Conservation (phyloP, 2,113 vertebrate genomes). For the Neomonachus schauinslandi region DNA sequence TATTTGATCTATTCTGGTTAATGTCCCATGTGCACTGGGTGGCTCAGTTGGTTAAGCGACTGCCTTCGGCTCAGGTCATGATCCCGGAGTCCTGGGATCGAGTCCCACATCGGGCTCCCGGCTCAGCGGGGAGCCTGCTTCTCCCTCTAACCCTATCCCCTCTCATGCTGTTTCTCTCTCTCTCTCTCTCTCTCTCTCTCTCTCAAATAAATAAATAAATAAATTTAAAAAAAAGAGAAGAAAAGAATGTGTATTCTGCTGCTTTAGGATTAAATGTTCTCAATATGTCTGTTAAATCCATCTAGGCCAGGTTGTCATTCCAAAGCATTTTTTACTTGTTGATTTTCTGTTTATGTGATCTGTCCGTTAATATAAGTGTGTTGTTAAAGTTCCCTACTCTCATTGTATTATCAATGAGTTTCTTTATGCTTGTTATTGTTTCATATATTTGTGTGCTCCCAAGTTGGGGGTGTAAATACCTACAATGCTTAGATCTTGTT, state of each 20-base stretch:
- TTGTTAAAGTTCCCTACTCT: not conserved
- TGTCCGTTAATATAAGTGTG: not conserved
- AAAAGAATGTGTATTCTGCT: not conserved
- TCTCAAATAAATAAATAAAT: no score
- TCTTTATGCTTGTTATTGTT: not conserved
- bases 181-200: no score
- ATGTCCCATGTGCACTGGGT: not conserved
- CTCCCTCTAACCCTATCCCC: no score
- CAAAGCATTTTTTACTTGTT: not conserved
- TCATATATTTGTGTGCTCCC: not conserved
- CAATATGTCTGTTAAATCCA: not conserved
- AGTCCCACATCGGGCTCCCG: no score
- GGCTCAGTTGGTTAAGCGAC: no score
- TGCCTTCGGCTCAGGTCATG: no score
- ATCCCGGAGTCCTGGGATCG: no score
- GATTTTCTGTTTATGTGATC: not conserved
- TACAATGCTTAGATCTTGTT: not conserved
- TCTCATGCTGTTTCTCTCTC: no score
- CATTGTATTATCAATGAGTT: not conserved
- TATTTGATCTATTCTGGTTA: not conserved
- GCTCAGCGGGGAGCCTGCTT: no score
- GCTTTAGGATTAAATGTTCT: not conserved
- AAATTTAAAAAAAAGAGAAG: no score
- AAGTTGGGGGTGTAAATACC: not conserved
- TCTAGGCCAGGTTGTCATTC: not conserved